Evolutionary conservation across 2,797 vertebrate genomes (phyloP).

Genomic region (Sebastes iracundus): DNA sequence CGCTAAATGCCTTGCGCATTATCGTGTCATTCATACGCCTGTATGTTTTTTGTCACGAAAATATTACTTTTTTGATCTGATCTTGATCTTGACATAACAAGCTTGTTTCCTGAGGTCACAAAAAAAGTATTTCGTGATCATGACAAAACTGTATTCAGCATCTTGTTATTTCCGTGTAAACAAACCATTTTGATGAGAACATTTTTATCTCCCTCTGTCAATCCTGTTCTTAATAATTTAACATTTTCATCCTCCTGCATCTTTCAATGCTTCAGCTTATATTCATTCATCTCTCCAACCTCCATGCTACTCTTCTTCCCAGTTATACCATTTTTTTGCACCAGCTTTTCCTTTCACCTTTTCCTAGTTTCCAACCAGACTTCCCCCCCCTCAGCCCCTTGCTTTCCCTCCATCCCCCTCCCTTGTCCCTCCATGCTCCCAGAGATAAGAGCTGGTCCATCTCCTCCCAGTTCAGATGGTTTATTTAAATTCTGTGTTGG

Average conservation of each 20-base stretch:
- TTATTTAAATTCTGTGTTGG: conserved; percentile 59
- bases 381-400: not conserved
- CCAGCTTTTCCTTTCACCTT: not conserved
- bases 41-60: not conserved
- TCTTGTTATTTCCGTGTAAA: not conserved
- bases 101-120: not conserved
- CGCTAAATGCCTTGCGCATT: no score
- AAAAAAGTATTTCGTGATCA: not conserved
- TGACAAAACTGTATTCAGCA: not conserved
- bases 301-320: not conserved
- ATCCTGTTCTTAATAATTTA: not conserved
- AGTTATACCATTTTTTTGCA: not conserved
- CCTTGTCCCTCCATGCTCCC: not conserved
- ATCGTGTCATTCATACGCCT: no score
- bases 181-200: not conserved
- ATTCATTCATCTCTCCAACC: not conserved
- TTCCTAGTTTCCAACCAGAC: not conserved
- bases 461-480: conserved; percentile 32
- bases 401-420: not conserved
- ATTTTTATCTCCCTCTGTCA: not conserved
- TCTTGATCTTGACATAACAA: not conserved
- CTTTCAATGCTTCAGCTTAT: not conserved
- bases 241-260: not conserved
- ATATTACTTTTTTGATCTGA: not conserved
- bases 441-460: conserved; percentile 30